Evolutionary conservation across 2,113 vertebrate genomes (phyloP).

Genomic region (Aythya baeri): DNA sequence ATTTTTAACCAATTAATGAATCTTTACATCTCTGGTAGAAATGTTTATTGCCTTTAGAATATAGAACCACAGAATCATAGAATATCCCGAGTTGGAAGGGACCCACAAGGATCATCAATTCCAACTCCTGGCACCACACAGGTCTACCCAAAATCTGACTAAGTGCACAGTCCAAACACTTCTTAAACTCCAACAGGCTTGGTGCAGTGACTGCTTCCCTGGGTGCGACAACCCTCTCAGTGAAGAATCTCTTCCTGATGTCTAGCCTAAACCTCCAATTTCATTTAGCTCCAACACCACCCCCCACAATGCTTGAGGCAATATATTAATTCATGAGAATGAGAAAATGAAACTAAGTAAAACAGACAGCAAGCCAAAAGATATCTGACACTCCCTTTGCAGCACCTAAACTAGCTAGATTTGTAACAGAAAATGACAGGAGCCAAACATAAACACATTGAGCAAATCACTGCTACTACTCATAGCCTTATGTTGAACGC

Average conservation of each 20-base stretch:
- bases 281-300: neutral
- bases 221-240: too few relatives aligned
- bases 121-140: too few relatives aligned
- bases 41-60: neutral
- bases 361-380: constrained; percentile 22
- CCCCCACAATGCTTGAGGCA: neutral
- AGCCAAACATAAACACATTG: neutral
- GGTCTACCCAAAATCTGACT: too few relatives aligned
- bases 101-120: too few relatives aligned
- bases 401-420: constrained; percentile 36
- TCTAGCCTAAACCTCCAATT: too few relatives aligned
- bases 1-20: neutral
- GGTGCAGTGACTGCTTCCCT: too few relatives aligned
- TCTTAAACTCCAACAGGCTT: too few relatives aligned
- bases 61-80: neutral
- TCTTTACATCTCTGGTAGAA: neutral
- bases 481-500: neutral
- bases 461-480: neutral
- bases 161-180: too few relatives aligned
- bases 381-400: constrained; percentile 21
- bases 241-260: too few relatives aligned
- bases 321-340: constrained; percentile 14
- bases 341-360: constrained; percentile 43
- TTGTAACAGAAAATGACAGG: neutral
- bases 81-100: too few relatives aligned